phyloP scores from a whole-genome alignment of 1,140 invertebrate genomes.

The Drosophila bocqueti region DNA sequence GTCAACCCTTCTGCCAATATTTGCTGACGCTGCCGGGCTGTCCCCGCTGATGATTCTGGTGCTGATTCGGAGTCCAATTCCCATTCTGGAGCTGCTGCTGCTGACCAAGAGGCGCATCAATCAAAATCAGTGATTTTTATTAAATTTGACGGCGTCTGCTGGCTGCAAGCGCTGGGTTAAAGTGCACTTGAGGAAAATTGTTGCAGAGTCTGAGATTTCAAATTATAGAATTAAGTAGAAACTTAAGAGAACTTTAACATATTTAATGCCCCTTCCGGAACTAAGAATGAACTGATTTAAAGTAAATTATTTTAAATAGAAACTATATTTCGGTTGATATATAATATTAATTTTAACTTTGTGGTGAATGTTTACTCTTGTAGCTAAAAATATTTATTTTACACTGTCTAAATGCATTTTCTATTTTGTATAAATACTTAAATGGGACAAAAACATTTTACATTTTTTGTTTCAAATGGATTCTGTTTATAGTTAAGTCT shows the following conservation, averaged over 20 bases:
- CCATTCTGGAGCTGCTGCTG: constrained; percentile 29
- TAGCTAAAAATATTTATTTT: neutral
- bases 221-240: neutral
- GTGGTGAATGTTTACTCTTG: neutral
- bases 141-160: constrained; percentile 84
- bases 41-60: constrained; percentile 25
- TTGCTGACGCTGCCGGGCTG: constrained; percentile 60
- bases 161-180: constrained; percentile 41
- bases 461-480: neutral
- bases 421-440: neutral
- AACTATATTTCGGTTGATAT: neutral
- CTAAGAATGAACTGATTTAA: neutral
- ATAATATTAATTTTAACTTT: neutral
- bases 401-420: neutral
- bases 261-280: neutral
- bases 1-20: constrained; percentile 77
- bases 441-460: neutral
- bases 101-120: constrained; percentile 80
- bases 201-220: neutral
- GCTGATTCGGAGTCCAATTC: constrained; percentile 29
- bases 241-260: neutral
- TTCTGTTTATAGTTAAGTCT: no score
- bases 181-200: constrained; percentile 17
- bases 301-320: neutral
- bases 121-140: constrained; percentile 85